Evolutionary conservation across 2,888 invertebrate species (phyloP).

Genomic region (Phyllotreta cruciferae): DNA sequence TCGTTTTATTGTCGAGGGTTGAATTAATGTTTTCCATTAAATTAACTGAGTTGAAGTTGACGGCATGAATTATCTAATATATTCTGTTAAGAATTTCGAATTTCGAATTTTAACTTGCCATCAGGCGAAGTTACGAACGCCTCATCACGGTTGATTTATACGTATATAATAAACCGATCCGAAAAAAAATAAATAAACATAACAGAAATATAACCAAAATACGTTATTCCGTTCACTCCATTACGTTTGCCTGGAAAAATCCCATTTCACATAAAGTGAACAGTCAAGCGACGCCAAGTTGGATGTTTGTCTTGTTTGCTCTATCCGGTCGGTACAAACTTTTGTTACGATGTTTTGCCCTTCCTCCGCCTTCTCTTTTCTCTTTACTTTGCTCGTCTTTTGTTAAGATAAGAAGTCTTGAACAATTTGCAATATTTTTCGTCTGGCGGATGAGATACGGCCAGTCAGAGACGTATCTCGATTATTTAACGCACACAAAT

Average conservation of each 20-base stretch:
- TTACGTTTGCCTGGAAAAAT: slow-evolving; percentile 37
- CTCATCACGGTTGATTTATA: too few relatives aligned
- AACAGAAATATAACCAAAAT: slow-evolving; percentile 24
- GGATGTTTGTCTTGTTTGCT: slow-evolving; percentile 54
- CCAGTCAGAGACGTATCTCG: slow-evolving; percentile 8
- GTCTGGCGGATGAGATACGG: slow-evolving; percentile 20
- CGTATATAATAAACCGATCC: too few relatives aligned
- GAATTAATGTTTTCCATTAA: too few relatives aligned
- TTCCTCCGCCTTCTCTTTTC: slow-evolving; percentile 34
- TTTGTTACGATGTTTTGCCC: slow-evolving; percentile 50
- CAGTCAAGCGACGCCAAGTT: slow-evolving; percentile 52
- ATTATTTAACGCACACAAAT: neutral
- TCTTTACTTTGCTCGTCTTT: slow-evolving; percentile 38
- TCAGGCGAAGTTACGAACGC: too few relatives aligned
- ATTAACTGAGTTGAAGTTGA: too few relatives aligned
- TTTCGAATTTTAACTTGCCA: too few relatives aligned
- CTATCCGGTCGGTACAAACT: slow-evolving; percentile 51
- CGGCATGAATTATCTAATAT: too few relatives aligned
- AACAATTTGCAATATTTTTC: slow-evolving; percentile 43
- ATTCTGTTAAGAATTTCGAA: too few relatives aligned
- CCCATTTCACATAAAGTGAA: slow-evolving; percentile 44
- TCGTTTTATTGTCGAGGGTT: too few relatives aligned
- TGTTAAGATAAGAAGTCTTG: slow-evolving; percentile 53
- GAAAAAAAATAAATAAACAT: neutral
- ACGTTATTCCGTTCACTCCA: slow-evolving; percentile 28